phyloP scores from a whole-genome alignment of 2,113 vertebrate genomes.

The Echinops telfairi region DNA sequence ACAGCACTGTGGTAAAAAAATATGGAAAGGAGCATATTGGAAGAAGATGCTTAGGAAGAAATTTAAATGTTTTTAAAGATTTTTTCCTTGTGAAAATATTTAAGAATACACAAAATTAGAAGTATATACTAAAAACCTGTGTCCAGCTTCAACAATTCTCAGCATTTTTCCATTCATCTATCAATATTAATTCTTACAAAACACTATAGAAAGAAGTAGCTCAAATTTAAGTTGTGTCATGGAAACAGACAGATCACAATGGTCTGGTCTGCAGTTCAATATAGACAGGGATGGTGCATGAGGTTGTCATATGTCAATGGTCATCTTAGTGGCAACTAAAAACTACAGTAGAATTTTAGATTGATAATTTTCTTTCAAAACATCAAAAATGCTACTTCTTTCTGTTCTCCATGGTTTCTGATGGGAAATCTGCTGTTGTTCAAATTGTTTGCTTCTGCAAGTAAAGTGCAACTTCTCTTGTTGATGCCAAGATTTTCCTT shows the following conservation, averaged over 20 bases:
- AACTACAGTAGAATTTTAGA: neutral
- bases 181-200: neutral
- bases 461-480: neutral
- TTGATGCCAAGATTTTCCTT: conserved; percentile 14
- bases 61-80: neutral
- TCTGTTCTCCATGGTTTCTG: neutral
- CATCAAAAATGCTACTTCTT: neutral
- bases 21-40: neutral
- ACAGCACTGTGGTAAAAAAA: neutral
- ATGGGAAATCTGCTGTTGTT: neutral
- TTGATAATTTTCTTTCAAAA: neutral
- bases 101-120: neutral
- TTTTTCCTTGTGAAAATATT: neutral
- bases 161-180: conserved; percentile 8
- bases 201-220: neutral
- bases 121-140: neutral
- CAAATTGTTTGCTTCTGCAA: neutral
- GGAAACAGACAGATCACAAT: neutral
- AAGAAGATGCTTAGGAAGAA: neutral
- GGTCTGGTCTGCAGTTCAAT: neutral
- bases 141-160: neutral
- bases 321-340: neutral
- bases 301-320: neutral
- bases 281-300: neutral
- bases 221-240: neutral